Conservation (phyloP, 1,140 invertebrate species). For the Dinothrombium tinctorium region DNA sequence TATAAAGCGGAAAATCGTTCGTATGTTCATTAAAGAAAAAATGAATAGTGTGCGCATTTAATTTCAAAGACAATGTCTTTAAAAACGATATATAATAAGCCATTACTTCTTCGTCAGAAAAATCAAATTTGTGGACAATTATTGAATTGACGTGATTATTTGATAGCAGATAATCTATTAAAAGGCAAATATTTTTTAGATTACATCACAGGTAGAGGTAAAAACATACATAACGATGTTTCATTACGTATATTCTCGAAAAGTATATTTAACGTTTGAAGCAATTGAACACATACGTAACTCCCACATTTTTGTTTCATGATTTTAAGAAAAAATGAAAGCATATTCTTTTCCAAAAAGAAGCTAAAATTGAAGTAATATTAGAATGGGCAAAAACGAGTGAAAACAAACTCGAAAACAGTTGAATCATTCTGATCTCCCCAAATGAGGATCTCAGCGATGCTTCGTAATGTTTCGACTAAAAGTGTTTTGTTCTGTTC, state of each 20-base stretch:
- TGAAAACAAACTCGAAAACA: conserved; percentile 79
- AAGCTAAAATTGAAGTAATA: conserved; percentile 41
- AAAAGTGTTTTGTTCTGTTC: conserved; percentile 78
- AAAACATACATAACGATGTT: conserved; percentile 77
- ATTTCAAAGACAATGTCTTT: conserved; percentile 88
- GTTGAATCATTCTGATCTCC: conserved; percentile 98
- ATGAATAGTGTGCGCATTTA: conserved; percentile 96
- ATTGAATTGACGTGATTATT: conserved; percentile 99
- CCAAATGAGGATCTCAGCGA: conserved; percentile 98
- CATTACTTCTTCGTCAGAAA: conserved; percentile 98
- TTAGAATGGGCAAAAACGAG: background rate
- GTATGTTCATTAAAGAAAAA: conserved; percentile 99
- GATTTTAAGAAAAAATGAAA: conserved; percentile 87
- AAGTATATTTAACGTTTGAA: conserved; percentile 94
- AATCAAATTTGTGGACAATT: conserved; percentile 98
- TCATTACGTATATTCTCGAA: conserved; percentile 99
- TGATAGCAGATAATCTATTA: conserved; percentile 90
- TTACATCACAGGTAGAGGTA: conserved; percentile 2
- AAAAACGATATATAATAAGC: conserved; percentile 98
- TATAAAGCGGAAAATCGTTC: conserved; percentile 95
- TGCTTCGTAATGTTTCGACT: conserved; percentile 88
- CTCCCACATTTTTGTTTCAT: conserved; percentile 93
- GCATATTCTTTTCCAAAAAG: conserved; percentile 97
- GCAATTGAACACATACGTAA: conserved; percentile 86
- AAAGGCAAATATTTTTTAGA: conserved; percentile 12